Base-by-base conservation (phyloP, 2,797 vertebrate genomes). In the Anniella stebbinsi region DNA sequence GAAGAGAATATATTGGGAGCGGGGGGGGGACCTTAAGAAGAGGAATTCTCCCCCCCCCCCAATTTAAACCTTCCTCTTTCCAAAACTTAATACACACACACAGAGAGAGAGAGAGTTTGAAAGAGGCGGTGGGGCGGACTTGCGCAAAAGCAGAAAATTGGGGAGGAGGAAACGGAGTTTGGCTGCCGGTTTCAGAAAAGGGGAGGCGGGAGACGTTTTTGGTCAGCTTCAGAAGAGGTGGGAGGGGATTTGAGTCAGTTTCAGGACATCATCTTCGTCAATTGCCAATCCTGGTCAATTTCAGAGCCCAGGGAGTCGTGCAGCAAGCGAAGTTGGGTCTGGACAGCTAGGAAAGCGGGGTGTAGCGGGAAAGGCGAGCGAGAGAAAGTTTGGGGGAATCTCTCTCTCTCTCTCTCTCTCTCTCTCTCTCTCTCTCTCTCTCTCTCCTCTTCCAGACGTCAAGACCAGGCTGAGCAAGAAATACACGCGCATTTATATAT, bases 381-480 rank as follows among this genome's bases (percentile, higher is more conserved):
- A n/a, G 63, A 54, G 60, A 93, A 93, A 93, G 92, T 95, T 94
- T 91, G 93, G 93, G 93, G 87, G 78, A 7, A 6, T 18, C 28
- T 28, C 15, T 10, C 18, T 54, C 69, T 5, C 48, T 15, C 60
- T 41, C 36, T 0, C 15, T 48, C 54, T 1, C 82, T 48, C n/a
- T n/a, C n/a, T n/a, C n/a, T 18, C 28, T 28, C 15, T 10, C 18
- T 54, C 69, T 5, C 48, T 15, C 60, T 41, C 36, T 0, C 15
- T 48, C 54, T 1, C 82, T 48, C n/a, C 90, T 90, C 91, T 93
- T 93, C 94, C 95, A 92, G 96, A 96, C 96, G 96, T 93, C 96
- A 95, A 96, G 95, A 95, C 93, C 93, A 95, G 96, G 94, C 92
- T 93, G 95, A 93, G 84, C 93, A 89, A 63, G n/a, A 21, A 48